Conservation (phyloP, 2,797 vertebrate species). For the Odontamblyopus lacepedii region DNA sequence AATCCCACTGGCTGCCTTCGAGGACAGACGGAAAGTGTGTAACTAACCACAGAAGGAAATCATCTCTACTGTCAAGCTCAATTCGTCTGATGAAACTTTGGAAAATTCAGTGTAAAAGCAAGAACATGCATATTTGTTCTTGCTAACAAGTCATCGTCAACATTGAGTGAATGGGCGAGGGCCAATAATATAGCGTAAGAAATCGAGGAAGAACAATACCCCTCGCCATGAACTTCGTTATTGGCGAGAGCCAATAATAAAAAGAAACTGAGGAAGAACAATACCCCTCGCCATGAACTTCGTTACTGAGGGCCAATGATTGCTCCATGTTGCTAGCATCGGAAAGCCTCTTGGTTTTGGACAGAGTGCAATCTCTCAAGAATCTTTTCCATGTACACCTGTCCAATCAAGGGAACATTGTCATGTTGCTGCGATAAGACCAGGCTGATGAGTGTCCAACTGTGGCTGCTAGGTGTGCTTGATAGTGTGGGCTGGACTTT, state of each 20-base stretch:
- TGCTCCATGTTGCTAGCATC: slow-evolving; percentile 86
- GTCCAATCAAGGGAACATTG: slow-evolving; percentile 87
- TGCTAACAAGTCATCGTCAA: too few species aligned
- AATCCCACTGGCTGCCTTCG: slow-evolving; percentile 89
- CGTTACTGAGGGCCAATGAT: slow-evolving; percentile 30
- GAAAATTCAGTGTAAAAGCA: slow-evolving; percentile 74
- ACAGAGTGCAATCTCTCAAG: slow-evolving; percentile 85
- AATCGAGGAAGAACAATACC: too few species aligned
- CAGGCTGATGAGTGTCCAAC: slow-evolving; percentile 89
- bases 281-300: too few species aligned
- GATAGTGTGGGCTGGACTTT: slow-evolving; percentile 64
- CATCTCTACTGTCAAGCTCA: slow-evolving; percentile 89
- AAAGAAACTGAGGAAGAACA: too few species aligned
- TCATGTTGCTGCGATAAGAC: slow-evolving; percentile 88
- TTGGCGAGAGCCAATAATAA: too few species aligned
- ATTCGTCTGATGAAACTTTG: slow-evolving; percentile 73
- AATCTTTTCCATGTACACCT: slow-evolving; percentile 88
- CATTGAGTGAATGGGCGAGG: too few species aligned
- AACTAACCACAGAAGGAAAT: slow-evolving; percentile 86
- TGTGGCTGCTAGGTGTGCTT: slow-evolving; percentile 70
- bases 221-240: too few species aligned
- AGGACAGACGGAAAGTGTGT: slow-evolving; percentile 75
- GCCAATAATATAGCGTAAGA: too few species aligned
- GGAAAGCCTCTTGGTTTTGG: slow-evolving; percentile 85
- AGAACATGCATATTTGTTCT: too few species aligned